Conservation (phyloP, 2,888 invertebrate genomes). For the Eupithecia centaureata region DNA sequence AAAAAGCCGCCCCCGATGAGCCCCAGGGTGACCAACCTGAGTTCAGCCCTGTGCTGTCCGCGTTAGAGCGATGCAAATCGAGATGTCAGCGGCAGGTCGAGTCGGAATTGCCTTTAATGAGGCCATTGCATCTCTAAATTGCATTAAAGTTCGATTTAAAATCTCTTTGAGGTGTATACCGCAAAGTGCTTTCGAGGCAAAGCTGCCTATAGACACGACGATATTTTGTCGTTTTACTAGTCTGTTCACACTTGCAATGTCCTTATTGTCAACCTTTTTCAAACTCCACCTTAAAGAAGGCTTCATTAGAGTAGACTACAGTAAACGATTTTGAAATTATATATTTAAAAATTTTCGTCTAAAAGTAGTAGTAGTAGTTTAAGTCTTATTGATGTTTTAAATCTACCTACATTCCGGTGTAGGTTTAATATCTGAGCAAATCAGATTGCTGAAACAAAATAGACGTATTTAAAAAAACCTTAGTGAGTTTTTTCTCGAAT, state of each 20-base stretch:
- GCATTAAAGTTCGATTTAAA: constrained; percentile 45
- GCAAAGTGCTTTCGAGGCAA: constrained; percentile 21
- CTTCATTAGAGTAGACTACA: too few species aligned
- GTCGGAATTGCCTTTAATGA: constrained; percentile 54
- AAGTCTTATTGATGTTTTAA: too few species aligned
- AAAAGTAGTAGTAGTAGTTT: too few species aligned
- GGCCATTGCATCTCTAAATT: constrained; percentile 52
- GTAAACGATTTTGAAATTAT: too few species aligned
- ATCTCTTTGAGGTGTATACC: constrained; percentile 32
- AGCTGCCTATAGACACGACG: constrained; percentile 15
- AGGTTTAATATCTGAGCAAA: neutral
- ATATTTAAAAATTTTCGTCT: too few species aligned
- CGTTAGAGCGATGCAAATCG: constrained; percentile 50
- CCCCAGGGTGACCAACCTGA: constrained; percentile 7
- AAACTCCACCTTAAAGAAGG: neutral
- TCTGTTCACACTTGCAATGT: neutral
- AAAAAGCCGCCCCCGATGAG: neutral
- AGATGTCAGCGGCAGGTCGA: constrained; percentile 51
- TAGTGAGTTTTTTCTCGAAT: neutral
- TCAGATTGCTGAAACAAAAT: neutral
- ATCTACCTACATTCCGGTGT: too few species aligned
- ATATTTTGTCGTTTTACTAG: neutral
- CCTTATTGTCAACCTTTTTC: neutral
- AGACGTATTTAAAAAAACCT: neutral
- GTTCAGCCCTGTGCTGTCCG: constrained; percentile 35